Percentiles rank a stretch among this genome's conserved stretches.
Conservation (phyloP, 35 echinoderm and acorn worm genomes). For the Eucidaris tribuloides region DNA sequence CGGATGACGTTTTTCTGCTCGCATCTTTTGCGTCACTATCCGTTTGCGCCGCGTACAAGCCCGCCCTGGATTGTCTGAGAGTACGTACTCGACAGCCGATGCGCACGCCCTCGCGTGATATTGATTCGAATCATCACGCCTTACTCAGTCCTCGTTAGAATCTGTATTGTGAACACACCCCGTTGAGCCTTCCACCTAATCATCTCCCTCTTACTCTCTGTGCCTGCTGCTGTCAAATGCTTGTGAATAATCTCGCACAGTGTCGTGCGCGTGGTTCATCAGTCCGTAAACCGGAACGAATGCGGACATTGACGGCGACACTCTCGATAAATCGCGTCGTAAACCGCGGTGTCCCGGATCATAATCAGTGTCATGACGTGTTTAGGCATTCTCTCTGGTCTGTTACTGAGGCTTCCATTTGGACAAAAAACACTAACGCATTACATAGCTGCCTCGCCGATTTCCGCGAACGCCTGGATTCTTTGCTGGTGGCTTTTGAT, state of each 20-base stretch:
- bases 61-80: background rate
- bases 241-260: background rate
- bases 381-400: too few relatives aligned
- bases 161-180: background rate
- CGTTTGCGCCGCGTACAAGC: background rate
- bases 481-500: background rate
- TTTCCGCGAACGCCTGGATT: background rate
- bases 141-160: background rate
- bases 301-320: too few relatives aligned
- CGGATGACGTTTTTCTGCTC: background rate
- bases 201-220: background rate
- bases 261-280: too few relatives aligned
- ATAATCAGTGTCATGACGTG: background rate
- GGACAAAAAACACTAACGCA: conserved; percentile 8
- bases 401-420: background rate
- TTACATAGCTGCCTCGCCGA: background rate
- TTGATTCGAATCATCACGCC: background rate
- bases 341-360: background rate
- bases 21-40: background rate
- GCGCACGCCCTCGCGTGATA: background rate
- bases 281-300: too few relatives aligned
- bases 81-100: background rate
- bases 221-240: background rate
- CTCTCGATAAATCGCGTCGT: background rate
- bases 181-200: background rate